These are phyloP conservation scores for Idaea biselata DNA, from an alignment of 2,888 invertebrate genomes.

Conservation along the genomic window DNA sequence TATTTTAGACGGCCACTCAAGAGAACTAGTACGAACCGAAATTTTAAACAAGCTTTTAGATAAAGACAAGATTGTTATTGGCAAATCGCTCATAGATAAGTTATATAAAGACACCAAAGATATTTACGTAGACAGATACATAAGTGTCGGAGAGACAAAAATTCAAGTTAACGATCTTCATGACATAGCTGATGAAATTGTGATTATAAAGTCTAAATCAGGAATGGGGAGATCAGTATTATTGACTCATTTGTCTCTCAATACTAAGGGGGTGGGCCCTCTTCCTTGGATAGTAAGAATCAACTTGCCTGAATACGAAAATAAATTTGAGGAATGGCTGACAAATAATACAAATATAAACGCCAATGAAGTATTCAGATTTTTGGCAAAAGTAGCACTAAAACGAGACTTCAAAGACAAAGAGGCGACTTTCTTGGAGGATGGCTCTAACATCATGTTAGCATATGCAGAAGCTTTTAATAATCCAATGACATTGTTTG, in stretches of 20 bases:
- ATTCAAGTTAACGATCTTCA: slow-evolving; percentile 32
- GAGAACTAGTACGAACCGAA: slow-evolving; percentile 31
- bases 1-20: slow-evolving; percentile 31
- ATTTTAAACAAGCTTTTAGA: slow-evolving; percentile 33
- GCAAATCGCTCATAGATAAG: slow-evolving; percentile 26
- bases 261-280: slow-evolving; percentile 34
- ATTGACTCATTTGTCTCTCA: slow-evolving; percentile 37
- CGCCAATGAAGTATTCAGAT: slow-evolving; percentile 25
- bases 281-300: slow-evolving; percentile 41
- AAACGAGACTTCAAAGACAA: slow-evolving; percentile 25
- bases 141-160: slow-evolving; percentile 24
- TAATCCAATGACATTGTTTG: slow-evolving; percentile 28
- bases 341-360: slow-evolving; percentile 18
- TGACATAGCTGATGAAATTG: slow-evolving; percentile 34
- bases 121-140: slow-evolving; percentile 34
- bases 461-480: slow-evolving; percentile 15
- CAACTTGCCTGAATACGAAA: slow-evolving; percentile 33
- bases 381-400: slow-evolving; percentile 36
- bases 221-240: slow-evolving; percentile 43
- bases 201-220: slow-evolving; percentile 36
- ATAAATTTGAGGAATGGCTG: slow-evolving; percentile 32
- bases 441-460: slow-evolving; percentile 21
- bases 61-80: slow-evolving; percentile 37
- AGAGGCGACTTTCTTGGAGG: slow-evolving; percentile 19
- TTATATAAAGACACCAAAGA: slow-evolving; percentile 37